Evolutionary conservation across 2,797 vertebrate genomes (phyloP).

Genomic region (Hemibagrus guttatus): DNA sequence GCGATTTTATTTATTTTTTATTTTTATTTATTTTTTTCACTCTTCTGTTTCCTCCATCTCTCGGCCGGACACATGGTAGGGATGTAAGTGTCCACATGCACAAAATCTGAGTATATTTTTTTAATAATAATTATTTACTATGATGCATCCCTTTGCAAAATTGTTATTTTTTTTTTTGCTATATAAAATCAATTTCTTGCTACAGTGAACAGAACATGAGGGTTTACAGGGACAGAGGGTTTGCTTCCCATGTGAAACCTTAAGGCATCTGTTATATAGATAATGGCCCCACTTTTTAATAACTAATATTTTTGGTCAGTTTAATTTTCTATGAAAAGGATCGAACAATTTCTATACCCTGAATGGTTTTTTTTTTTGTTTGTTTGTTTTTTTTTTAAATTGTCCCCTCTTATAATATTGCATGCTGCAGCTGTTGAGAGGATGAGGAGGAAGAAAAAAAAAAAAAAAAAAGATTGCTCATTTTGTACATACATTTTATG

Average conservation of each 20-base stretch:
- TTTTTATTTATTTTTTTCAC: too few species aligned
- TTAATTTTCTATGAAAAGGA: slow-evolving; percentile 14
- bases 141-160: neutral
- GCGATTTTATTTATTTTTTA: neutral
- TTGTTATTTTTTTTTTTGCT: neutral
- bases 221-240: slow-evolving; percentile 11
- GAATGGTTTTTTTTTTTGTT: slow-evolving; percentile 2
- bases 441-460: neutral
- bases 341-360: neutral
- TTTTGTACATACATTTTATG: slow-evolving; percentile 73
- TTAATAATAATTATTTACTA: neutral
- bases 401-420: slow-evolving; percentile 65
- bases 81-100: neutral
- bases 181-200: neutral
- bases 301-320: slow-evolving; percentile 5
- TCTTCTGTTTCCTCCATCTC: neutral
- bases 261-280: slow-evolving; percentile 33
- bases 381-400: slow-evolving; percentile 6
- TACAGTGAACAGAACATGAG: slow-evolving; percentile 9
- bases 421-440: slow-evolving; percentile 70
- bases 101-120: neutral
- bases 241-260: slow-evolving; percentile 22
- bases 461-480: slow-evolving; percentile 58
- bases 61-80: neutral
- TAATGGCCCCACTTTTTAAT: slow-evolving; percentile 15